Percentiles rank a stretch among this genome's conserved stretches.
Evolutionary conservation across 2,797 vertebrate genomes (phyloP).

Genomic region (Remorina albescens): DNA sequence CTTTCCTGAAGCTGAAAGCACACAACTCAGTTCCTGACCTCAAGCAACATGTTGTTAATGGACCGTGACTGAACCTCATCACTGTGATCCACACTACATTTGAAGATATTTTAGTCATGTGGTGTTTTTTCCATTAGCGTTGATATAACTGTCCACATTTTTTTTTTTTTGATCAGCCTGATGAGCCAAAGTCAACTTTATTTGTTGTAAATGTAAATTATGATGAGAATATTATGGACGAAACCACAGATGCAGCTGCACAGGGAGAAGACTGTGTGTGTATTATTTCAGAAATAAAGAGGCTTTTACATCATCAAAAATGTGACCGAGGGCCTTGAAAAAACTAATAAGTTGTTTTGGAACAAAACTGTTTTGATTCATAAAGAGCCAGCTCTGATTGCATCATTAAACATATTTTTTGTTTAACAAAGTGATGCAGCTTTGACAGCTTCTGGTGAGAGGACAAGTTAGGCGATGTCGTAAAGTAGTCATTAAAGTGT

Average conservation of each 20-base stretch:
- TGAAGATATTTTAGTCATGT: background rate
- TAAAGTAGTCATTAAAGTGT: slow-evolving; percentile 24
- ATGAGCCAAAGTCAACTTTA: slow-evolving; percentile 3
- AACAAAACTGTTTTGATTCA: slow-evolving; percentile 31
- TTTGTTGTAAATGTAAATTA: slow-evolving; percentile 18
- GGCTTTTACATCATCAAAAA: slow-evolving; percentile 53
- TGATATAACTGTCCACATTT: background rate
- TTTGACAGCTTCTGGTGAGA: slow-evolving; percentile 1
- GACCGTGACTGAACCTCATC: background rate
- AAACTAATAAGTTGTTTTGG: slow-evolving; percentile 35
- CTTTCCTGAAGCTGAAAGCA: background rate
- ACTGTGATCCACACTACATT: background rate
- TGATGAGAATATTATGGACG: background rate
- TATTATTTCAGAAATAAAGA: slow-evolving; percentile 41
- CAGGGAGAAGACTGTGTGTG: background rate
- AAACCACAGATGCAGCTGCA: background rate
- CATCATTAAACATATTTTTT: slow-evolving; percentile 35
- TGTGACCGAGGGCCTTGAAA: slow-evolving; percentile 15
- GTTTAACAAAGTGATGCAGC: slow-evolving; percentile 3
- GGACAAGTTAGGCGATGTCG: slow-evolving; percentile 22
- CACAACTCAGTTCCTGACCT: background rate
- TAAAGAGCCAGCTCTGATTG: slow-evolving; percentile 30
- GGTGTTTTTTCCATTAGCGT: background rate
- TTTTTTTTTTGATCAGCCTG: background rate
- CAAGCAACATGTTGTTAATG: slow-evolving; percentile 9